Conservation (phyloP, 2,888 invertebrate species). For the Bibio marci region DNA sequence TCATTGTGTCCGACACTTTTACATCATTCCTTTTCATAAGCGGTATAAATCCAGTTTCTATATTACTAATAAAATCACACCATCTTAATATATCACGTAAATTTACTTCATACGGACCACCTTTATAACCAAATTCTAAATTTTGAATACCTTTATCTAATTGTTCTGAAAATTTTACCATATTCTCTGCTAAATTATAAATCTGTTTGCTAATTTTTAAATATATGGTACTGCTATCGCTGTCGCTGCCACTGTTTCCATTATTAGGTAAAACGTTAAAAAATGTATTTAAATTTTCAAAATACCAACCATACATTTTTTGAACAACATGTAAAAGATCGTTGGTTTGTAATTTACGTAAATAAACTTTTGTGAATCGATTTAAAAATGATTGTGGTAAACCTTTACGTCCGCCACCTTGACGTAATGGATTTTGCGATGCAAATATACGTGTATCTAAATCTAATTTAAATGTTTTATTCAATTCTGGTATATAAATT, state of each 20-base stretch:
- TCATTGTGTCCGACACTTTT: too few species aligned
- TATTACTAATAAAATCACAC: constrained; percentile 55
- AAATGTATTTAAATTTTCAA: constrained; percentile 15
- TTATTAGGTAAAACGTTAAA: constrained; percentile 12
- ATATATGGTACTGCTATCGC: too few species aligned
- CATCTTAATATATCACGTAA: constrained; percentile 86
- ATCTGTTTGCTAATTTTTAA: background rate
- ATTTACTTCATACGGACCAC: constrained; percentile 95
- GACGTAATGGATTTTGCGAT: constrained; percentile 91
- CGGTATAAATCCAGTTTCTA: constrained; percentile 15
- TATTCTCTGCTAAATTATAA: constrained; percentile 39
- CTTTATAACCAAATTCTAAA: constrained; percentile 58
- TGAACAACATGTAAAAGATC: constrained; percentile 38
- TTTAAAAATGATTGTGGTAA: constrained; percentile 94
- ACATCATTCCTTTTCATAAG: background rate
- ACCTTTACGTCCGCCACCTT: constrained; percentile 92
- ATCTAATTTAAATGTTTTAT: constrained; percentile 63
- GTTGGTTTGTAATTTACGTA: constrained; percentile 41
- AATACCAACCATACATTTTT: constrained; percentile 19
- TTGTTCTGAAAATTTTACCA: constrained; percentile 63
- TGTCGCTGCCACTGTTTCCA: too few species aligned
- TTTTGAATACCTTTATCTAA: constrained; percentile 45
- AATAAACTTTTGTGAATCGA: constrained; percentile 81
- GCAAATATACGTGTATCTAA: constrained; percentile 77
- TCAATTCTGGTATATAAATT: constrained; percentile 88